Base-by-base conservation (phyloP, 2,888 invertebrate species). In the Bruchidius siliquastri region DNA sequence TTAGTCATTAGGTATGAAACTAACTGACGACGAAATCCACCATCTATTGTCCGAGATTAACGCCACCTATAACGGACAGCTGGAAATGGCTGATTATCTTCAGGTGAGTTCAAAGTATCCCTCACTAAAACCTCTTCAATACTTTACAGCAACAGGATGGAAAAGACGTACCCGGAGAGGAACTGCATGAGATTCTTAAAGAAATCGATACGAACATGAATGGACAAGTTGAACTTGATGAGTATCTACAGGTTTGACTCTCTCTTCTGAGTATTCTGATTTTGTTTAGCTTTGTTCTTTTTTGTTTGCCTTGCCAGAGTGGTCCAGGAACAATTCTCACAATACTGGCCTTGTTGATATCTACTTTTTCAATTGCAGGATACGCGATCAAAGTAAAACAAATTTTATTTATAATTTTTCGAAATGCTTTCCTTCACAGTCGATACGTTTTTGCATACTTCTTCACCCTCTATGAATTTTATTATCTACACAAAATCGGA, bases 121-220 rank as follows among this genome's bases (percentile, higher is more conserved):
- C 30, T 30, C 30, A 30, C 30, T 30, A 8, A 30, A 30, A 30
- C 8, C 0, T n/a, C 26, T 74, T 72, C 49, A 74, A 70, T 80
- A 85, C 88, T 88, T 90, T 83, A 86, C 91, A 94, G 94, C 91
- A 90, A 86, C 92, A 91, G 85, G 94, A 94, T 81, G 94, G 94
- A 87, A 90, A 88, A 84, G 94, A 95, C 81, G 92, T 96, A 80
- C 92, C 94, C 75, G 96, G 96, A 75, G 95, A 96, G 88, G 95
- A 98, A 87, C 91, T 99, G 83, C 99, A 99, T 89, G 98, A 98
- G 87, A 97, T 99, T 86, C 92, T 99, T 82, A 92, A 91, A 87
- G 99, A 99, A 90, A 98, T 99, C 86, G 99, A 99, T 90, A 94
- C 98, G 84, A 99, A 98, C 88, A 97, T 98, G 93, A 99, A 99